phyloP scores from a whole-genome alignment of 2,888 invertebrate genomes.

The Troglohyphantes excavatus region DNA sequence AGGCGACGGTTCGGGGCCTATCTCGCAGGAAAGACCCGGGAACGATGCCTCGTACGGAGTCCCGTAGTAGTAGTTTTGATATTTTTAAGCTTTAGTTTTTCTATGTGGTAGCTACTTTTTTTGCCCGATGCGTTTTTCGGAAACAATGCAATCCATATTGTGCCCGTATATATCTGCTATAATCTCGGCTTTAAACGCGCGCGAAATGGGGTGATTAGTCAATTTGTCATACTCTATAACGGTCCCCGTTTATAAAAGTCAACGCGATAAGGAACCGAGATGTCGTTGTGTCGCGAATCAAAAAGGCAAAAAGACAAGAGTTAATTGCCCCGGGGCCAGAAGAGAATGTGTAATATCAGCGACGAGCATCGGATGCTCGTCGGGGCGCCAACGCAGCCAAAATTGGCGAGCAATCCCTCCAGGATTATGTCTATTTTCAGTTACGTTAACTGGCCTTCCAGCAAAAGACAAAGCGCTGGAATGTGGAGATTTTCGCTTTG shows the following conservation, averaged over 20 bases:
- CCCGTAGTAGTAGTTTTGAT: too few relatives aligned
- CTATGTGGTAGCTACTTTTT: too few relatives aligned
- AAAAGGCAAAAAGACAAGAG: conserved; percentile 9
- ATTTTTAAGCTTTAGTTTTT: too few relatives aligned
- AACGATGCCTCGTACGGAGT: too few relatives aligned
- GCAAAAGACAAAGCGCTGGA: conserved; percentile 58
- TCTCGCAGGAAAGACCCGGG: too few relatives aligned
- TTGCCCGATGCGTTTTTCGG: too few relatives aligned
- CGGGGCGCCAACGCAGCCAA: conserved; percentile 42
- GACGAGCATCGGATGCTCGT: conserved; percentile 64
- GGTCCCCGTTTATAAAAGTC: conserved; percentile 15
- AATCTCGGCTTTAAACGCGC: conserved; percentile 2
- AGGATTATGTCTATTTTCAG: conserved; percentile 64
- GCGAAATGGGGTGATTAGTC: conserved; percentile 21
- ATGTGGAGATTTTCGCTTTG: conserved; percentile 32
- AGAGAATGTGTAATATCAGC: conserved; percentile 68
- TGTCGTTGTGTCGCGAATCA: conserved; percentile 28
- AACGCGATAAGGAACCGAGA: conserved; percentile 21
- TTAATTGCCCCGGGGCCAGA: conserved; percentile 30
- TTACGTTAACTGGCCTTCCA: conserved; percentile 65
- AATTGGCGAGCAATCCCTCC: conserved; percentile 39
- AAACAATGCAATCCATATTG: background rate
- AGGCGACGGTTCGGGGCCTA: too few relatives aligned
- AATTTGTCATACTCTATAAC: conserved; percentile 49
- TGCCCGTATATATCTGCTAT: background rate